These are phyloP conservation scores for Malurus melanocephalus DNA, from an alignment of 2,113 vertebrate species.

Conservation along the genomic window DNA sequence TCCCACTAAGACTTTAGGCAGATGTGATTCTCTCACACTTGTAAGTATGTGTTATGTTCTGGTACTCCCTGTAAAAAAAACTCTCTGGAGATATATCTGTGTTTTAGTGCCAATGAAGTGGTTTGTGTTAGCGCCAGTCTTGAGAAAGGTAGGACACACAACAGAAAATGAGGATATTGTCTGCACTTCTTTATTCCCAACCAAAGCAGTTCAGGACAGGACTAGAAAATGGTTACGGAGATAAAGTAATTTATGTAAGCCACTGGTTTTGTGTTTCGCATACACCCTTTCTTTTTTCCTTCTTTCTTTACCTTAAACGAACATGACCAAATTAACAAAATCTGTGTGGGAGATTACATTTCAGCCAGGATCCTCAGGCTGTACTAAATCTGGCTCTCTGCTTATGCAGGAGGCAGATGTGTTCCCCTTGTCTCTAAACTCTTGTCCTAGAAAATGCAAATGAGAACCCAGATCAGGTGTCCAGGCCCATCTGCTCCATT, in stretches of 20 bases:
- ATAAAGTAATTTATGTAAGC: background rate
- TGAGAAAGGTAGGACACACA: background rate
- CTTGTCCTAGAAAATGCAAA: constrained; percentile 15
- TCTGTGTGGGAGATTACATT: background rate
- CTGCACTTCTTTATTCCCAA: background rate
- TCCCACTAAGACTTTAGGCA: background rate
- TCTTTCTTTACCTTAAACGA: background rate
- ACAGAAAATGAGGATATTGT: background rate
- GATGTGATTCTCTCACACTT: background rate
- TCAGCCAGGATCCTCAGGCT: background rate
- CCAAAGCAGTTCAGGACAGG: background rate
- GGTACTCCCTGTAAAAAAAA: background rate
- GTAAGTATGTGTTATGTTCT: background rate
- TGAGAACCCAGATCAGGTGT: background rate
- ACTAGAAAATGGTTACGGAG: background rate
- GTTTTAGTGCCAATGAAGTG: background rate
- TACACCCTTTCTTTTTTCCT: background rate
- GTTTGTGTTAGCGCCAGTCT: background rate
- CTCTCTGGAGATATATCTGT: background rate
- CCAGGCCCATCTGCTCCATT: background rate
- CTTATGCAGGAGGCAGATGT: background rate
- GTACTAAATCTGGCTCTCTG: background rate
- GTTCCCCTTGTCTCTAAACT: background rate
- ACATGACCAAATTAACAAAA: constrained; percentile 7
- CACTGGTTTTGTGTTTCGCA: background rate